These are phyloP conservation scores for Amphimallon solstitiale DNA, from an alignment of 2,888 invertebrate genomes.

Conservation along the genomic window DNA sequence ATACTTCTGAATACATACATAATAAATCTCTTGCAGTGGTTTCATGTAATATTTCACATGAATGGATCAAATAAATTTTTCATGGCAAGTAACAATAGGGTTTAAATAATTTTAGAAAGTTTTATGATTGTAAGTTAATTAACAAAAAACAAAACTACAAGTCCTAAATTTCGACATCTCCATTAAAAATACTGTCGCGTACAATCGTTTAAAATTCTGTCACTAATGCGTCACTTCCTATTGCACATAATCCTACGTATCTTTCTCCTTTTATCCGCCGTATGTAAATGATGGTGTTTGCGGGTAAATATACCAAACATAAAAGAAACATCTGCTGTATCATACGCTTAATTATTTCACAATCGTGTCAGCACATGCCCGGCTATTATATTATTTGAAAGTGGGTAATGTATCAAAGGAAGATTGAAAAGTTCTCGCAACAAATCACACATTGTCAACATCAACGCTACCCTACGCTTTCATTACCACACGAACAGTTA, in stretches of 20 bases:
- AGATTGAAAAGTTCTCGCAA: slow-evolving; percentile 31
- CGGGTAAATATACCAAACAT: slow-evolving; percentile 15
- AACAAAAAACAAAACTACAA: not conserved
- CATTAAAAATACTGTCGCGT: slow-evolving; percentile 10
- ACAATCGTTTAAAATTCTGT: not conserved
- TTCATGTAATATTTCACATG: no score
- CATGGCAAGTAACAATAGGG: not conserved
- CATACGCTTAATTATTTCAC: slow-evolving; percentile 34
- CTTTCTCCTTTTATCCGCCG: slow-evolving; percentile 9
- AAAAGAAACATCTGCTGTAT: slow-evolving; percentile 31
- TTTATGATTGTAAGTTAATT: not conserved
- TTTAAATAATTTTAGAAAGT: not conserved
- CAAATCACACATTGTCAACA: slow-evolving; percentile 36
- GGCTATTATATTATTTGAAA: slow-evolving; percentile 3
- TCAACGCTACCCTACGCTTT: slow-evolving; percentile 24
- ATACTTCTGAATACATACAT: no score
- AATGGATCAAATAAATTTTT: no score
- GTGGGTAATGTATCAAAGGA: slow-evolving; percentile 23
- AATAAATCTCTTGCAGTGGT: no score
- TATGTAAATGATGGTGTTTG: slow-evolving; percentile 29
- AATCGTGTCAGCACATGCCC: slow-evolving; percentile 35
- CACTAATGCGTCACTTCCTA: slow-evolving; percentile 10
- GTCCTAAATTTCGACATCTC: slow-evolving; percentile 1
- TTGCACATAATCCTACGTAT: slow-evolving; percentile 17
- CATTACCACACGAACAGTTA: slow-evolving; percentile 20